Evolutionary conservation across 2,113 vertebrate species (phyloP).

Genomic region (Toxostoma redivivum): DNA sequence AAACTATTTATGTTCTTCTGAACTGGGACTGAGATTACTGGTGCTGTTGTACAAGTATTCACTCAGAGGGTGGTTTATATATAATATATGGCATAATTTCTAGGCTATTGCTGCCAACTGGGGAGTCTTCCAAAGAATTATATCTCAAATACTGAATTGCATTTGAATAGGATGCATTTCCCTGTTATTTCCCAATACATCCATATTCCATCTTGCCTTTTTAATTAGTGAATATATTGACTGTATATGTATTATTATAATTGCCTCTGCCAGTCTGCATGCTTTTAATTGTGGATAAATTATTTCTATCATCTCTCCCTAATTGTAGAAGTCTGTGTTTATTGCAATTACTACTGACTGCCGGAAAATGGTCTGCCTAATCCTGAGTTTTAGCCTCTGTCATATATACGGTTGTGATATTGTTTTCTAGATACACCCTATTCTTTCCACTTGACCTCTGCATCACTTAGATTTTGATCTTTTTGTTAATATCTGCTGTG

Average conservation of each 20-base stretch:
- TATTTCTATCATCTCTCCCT: slow-evolving; percentile 17
- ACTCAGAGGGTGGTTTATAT: slow-evolving; percentile 44
- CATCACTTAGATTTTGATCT: neutral
- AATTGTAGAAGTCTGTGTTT: slow-evolving; percentile 40
- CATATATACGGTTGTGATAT: neutral
- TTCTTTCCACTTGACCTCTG: neutral
- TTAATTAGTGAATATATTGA: slow-evolving; percentile 61
- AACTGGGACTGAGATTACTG: neutral
- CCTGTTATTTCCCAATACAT: slow-evolving; percentile 50
- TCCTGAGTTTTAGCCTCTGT: neutral
- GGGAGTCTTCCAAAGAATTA: slow-evolving; percentile 50
- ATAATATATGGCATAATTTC: slow-evolving; percentile 42
- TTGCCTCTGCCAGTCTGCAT: neutral
- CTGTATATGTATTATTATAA: slow-evolving; percentile 53
- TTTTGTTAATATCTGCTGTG: neutral
- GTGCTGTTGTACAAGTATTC: slow-evolving; percentile 33
- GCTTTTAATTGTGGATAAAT: slow-evolving; percentile 52
- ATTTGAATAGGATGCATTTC: slow-evolving; percentile 32
- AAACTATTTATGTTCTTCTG: slow-evolving; percentile 19
- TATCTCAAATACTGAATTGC: slow-evolving; percentile 25
- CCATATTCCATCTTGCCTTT: slow-evolving; percentile 45
- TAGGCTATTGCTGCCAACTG: slow-evolving; percentile 13
- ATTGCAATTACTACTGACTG: slow-evolving; percentile 23
- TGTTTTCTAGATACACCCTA: neutral
- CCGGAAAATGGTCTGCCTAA: neutral